Evolutionary conservation across 2,797 vertebrate genomes (phyloP), one percentile per base, ranked within the genome.

Genomic region (Tapera naevia): DNA sequence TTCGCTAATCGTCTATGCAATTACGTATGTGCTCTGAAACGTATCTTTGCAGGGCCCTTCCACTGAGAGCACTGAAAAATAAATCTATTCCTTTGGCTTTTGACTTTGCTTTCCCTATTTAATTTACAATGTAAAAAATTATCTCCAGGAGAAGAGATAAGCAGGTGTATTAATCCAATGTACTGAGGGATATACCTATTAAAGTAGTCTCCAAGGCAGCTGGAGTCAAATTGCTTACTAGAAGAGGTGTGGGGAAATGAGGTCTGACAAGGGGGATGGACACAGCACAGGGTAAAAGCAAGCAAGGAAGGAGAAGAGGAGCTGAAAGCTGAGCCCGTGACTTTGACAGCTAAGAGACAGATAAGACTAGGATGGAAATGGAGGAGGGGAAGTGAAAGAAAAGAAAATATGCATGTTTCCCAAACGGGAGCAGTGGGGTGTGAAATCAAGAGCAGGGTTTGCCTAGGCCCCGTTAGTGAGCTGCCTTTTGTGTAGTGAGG

Each of bases 111-210:
- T 71, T 74, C 79, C 70, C 72, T 72, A 11, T 80, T 95, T 80
- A 94, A 95, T 89, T 91, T 82, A 43, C 64, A 57, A 67, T 23
- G 50, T 88, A 56, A 83, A 79, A 79, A 84, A 91, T 81, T 48
- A 90, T 88, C 80, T 90, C 80, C 37, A 71, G 75, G 91, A 95
- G 88, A 80, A 80, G 56, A 81, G 91, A 84, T 79, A 94, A 90
- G 86, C 78, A 86, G 78, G 56, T 73, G 16, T 74, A 82, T 94
- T 88, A 95, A 91, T 86, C 62, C 80, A 79, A 58, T 27, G 51
- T 94, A 66, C 37, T 86, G 50, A 79, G 89, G 73, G 72, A 62
- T 86, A 66, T 72, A 81, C 58, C 70, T 91, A 61, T 48, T 84
- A 79, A 86, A 91, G 93, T 28, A 61, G 43, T 82, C 48, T 81